Evolutionary conservation across 2,797 vertebrate genomes (phyloP).

Genomic region (Spheniscus humboldti): DNA sequence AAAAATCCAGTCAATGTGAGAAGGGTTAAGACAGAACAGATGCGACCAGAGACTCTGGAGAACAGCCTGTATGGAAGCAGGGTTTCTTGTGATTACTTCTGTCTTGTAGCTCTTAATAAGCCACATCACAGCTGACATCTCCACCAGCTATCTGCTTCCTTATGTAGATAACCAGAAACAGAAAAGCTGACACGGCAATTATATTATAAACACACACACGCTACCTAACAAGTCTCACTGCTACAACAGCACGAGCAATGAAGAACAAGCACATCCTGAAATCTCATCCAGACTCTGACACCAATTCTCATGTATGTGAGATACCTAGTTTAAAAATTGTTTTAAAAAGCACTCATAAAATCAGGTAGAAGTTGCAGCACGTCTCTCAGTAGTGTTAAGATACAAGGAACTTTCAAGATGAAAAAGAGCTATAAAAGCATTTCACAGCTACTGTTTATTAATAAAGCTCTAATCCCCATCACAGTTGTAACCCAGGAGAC

Average conservation of each 20-base stretch:
- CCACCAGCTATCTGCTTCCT: conserved; percentile 2
- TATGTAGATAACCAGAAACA: conserved; percentile 10
- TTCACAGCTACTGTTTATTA: not conserved
- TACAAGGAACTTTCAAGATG: not conserved
- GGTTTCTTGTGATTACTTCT: conserved; percentile 5
- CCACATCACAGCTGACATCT: conserved; percentile 30
- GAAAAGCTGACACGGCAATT: not conserved
- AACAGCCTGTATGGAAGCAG: not conserved
- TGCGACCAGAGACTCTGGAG: not conserved
- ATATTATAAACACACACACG: not conserved
- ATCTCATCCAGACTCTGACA: not conserved
- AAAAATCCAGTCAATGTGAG: not conserved
- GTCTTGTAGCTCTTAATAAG: conserved; percentile 21
- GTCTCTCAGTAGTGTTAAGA: fast-evolving
- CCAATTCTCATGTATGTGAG: not conserved
- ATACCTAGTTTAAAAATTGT: fast-evolving
- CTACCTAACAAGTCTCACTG: not conserved
- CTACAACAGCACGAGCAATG: not conserved
- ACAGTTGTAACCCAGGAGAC: not conserved
- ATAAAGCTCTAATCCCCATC: not conserved
- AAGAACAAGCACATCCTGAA: not conserved
- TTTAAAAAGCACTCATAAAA: not conserved
- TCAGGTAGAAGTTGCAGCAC: not conserved
- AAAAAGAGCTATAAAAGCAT: not conserved
- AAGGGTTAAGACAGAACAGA: conserved; percentile 10